Conservation (phyloP, 35 echinoderm and acorn worm genomes). For the Apostichopus japonicus region DNA sequence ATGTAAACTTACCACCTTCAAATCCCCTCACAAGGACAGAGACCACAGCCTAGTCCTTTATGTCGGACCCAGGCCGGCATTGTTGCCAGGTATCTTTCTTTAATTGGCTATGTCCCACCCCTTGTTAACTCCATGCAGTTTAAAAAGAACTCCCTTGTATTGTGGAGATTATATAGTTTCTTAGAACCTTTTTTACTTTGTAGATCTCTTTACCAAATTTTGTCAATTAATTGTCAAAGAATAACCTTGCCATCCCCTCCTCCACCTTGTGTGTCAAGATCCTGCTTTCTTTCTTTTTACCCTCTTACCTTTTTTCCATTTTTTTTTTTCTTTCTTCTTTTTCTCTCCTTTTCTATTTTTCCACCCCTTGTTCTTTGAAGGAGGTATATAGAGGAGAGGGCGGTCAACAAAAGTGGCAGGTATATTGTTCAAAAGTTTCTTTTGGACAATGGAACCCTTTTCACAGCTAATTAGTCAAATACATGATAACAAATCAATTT, state of each 20-base stretch:
- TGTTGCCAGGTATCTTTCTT: slow-evolving; percentile 15
- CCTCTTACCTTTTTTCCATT: not conserved
- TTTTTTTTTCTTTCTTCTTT: not conserved
- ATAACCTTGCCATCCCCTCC: not conserved
- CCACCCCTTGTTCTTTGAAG: not conserved
- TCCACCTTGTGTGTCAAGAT: slow-evolving; percentile 18
- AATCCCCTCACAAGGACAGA: slow-evolving; percentile 33
- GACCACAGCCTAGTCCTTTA: not conserved
- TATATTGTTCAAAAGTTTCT: not conserved
- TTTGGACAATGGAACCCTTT: slow-evolving; percentile 13
- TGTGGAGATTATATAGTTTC: not conserved
- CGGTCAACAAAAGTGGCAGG: not conserved
- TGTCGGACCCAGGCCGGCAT: not conserved
- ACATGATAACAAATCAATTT: slow-evolving; percentile 32
- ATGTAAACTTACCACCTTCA: slow-evolving; percentile 46
- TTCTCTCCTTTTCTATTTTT: not conserved
- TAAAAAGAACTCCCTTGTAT: not conserved
- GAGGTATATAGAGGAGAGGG: not conserved
- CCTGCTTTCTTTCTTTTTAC: not conserved
- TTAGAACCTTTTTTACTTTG: not conserved
- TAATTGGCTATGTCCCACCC: slow-evolving; percentile 35
- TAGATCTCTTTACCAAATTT: not conserved
- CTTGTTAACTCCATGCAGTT: not conserved
- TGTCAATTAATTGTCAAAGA: slow-evolving; percentile 32
- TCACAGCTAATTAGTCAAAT: slow-evolving; percentile 41